Percentiles rank a stretch among this genome's conserved stretches.
Conservation (phyloP, 2,113 vertebrate genomes). For the Corythornis vintsioides region DNA sequence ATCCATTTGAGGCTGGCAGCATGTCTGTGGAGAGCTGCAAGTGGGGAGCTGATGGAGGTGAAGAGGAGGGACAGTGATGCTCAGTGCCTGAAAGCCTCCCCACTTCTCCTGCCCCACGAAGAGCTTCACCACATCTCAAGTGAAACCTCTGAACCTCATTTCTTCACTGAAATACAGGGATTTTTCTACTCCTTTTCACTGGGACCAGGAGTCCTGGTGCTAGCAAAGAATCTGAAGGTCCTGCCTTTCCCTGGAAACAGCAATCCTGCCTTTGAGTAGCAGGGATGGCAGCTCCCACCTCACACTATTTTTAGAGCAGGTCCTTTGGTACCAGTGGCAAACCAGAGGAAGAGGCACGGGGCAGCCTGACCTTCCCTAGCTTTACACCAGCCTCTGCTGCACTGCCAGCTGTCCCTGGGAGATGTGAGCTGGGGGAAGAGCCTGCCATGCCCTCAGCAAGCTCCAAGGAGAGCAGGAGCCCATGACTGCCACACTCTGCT, state of each 20-base stretch:
- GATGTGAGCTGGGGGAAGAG: background rate
- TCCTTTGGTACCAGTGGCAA: background rate
- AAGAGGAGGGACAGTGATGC: background rate
- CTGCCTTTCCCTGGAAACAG: background rate
- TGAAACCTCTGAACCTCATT: background rate
- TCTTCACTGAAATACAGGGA: background rate
- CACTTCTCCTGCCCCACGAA: background rate
- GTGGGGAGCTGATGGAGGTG: background rate
- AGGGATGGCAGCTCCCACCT: background rate
- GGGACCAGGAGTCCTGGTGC: background rate
- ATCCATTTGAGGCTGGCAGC: background rate
- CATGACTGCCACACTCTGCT: fast-evolving
- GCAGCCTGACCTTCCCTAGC: background rate
- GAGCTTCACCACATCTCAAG: background rate
- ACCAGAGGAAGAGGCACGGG: background rate
- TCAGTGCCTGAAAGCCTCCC: background rate
- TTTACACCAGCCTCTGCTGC: background rate
- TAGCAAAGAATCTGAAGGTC: background rate
- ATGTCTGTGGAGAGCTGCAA: background rate
- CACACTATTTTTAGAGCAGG: background rate
- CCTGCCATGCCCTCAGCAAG: background rate
- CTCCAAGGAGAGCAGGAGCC: background rate
- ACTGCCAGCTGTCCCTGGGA: background rate
- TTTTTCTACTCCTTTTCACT: background rate
- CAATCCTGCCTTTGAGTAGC: background rate